Percentiles rank a stretch among this genome's conserved stretches.
Conservation (phyloP, 2,888 invertebrate species). For the Trimorus sp. region DNA sequence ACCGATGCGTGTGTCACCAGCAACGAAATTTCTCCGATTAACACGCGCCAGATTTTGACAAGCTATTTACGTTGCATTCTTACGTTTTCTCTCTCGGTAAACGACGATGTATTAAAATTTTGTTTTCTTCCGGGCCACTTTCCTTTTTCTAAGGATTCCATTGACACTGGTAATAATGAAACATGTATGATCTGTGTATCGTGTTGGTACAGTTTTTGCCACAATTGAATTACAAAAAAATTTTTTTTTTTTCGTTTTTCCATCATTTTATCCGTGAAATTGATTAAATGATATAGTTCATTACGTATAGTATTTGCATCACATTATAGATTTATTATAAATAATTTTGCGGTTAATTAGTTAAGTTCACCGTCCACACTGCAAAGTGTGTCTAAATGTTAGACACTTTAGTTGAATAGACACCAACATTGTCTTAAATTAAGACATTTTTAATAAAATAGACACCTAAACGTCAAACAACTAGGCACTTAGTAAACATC, state of each 20-base stretch:
- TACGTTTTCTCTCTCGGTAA: conserved; percentile 68
- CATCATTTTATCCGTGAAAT: background rate
- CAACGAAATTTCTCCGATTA: conserved; percentile 75
- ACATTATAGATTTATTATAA: too few species aligned
- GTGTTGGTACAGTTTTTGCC: background rate
- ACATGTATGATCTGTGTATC: too few species aligned
- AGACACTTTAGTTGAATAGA: too few species aligned
- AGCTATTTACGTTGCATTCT: conserved; percentile 57
- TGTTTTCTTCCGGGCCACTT: conserved; percentile 71
- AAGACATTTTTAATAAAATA: too few species aligned
- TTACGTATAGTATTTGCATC: too few species aligned
- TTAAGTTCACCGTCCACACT: too few species aligned
- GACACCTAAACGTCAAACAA: too few species aligned
- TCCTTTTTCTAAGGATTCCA: conserved; percentile 69
- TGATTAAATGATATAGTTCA: background rate
- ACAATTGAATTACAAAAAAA: conserved; percentile 9
- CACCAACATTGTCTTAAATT: too few species aligned
- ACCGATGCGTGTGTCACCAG: conserved; percentile 43
- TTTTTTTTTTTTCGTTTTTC: too few species aligned
- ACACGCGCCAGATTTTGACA: conserved; percentile 71
- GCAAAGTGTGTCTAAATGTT: too few species aligned
- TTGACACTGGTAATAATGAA: conserved; percentile 14
- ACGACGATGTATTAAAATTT: conserved; percentile 58
- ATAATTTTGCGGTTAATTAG: too few species aligned
- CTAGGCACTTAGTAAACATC: too few species aligned